Percentiles rank a stretch among this genome's conserved stretches.
Conservation (phyloP, 2,113 vertebrate species). For the Chloebia gouldiae region DNA sequence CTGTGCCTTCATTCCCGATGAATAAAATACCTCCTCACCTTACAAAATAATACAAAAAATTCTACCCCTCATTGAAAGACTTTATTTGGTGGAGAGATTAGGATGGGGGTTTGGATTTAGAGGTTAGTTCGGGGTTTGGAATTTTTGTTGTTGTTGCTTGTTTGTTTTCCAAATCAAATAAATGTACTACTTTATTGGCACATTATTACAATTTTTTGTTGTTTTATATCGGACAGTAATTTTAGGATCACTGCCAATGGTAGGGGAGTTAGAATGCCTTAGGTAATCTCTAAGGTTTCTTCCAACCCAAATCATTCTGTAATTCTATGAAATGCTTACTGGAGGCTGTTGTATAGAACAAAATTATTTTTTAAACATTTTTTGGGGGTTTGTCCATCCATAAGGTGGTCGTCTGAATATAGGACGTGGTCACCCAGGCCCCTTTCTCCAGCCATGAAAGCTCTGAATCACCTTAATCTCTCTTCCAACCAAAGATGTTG, state of each 20-base stretch:
- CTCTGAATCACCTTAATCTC: not conserved
- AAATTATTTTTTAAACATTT: not conserved
- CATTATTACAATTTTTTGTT: accelerated
- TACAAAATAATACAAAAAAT: not conserved
- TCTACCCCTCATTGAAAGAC: not conserved
- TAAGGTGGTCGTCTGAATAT: not conserved
- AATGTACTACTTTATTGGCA: not conserved
- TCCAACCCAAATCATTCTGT: not conserved
- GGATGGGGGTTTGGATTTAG: too few species aligned
- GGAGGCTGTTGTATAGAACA: not conserved
- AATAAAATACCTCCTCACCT: not conserved
- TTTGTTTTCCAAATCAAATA: not conserved
- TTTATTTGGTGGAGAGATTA: not conserved
- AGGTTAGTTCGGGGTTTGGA: not conserved
- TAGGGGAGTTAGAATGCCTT: accelerated
- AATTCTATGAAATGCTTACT: not conserved
- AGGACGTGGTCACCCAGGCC: not conserved
- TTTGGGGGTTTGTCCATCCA: accelerated
- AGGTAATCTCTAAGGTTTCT: not conserved
- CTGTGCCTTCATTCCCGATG: not conserved
- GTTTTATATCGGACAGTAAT: not conserved
- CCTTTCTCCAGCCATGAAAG: not conserved
- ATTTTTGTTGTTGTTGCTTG: not conserved
- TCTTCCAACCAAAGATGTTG: not conserved
- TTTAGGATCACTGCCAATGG: not conserved